Evolutionary conservation across 2,797 vertebrate species (phyloP).

Genomic region (Cynopterus sphinx): DNA sequence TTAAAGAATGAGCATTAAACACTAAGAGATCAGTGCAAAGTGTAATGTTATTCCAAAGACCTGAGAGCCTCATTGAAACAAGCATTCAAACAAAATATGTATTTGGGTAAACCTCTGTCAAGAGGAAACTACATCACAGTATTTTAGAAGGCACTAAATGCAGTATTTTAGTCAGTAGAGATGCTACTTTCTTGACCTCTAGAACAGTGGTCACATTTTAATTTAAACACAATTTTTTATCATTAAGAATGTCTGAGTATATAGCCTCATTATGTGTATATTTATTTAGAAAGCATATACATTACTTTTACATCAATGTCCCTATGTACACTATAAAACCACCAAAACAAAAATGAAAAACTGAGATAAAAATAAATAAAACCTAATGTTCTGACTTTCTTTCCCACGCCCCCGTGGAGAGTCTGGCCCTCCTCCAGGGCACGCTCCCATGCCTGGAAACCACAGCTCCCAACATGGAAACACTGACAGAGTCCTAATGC

Average conservation of each 20-base stretch:
- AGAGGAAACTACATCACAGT: not conserved
- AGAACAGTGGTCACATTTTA: not conserved
- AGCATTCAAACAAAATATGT: not conserved
- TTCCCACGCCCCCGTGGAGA: not conserved
- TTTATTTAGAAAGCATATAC: not conserved
- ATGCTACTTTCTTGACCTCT: not conserved
- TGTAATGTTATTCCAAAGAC: not conserved
- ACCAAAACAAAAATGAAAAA: not conserved
- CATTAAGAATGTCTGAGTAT: not conserved
- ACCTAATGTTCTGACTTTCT: not conserved
- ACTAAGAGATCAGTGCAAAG: not conserved
- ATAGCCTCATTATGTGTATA: not conserved
- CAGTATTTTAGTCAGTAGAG: not conserved
- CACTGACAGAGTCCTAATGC: not conserved
- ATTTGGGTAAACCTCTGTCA: not conserved
- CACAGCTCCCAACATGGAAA: not conserved
- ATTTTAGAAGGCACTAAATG: not conserved
- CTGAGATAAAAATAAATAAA: not conserved
- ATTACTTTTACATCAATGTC: not conserved
- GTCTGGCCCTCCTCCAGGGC: not conserved
- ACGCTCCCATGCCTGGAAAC: fast-evolving
- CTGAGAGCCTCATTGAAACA: not conserved
- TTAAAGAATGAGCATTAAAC: not conserved
- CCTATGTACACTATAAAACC: not conserved
- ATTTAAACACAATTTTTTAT: not conserved